Evolutionary conservation across 2,888 invertebrate genomes (phyloP).

Genomic region (Selenia dentaria): DNA sequence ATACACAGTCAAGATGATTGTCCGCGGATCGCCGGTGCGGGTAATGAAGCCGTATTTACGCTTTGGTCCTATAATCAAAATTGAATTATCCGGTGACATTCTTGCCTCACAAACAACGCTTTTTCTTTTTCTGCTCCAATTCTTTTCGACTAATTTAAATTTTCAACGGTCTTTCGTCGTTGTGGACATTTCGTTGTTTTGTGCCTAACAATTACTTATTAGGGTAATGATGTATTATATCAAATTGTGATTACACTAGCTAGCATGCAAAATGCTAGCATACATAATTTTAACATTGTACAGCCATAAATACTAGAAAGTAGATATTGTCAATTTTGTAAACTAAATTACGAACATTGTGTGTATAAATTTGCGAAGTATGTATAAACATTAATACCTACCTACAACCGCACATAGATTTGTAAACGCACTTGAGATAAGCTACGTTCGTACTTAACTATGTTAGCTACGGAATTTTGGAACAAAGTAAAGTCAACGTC

Average conservation of each 20-base stretch:
- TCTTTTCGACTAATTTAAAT: constrained; percentile 69
- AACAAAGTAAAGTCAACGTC: too few species aligned
- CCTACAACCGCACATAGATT: too few species aligned
- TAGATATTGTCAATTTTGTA: too few species aligned
- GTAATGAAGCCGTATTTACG: constrained; percentile 80
- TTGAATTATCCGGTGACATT: constrained; percentile 83
- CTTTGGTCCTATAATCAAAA: constrained; percentile 84
- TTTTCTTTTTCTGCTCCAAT: constrained; percentile 82
- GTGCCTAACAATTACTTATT: constrained; percentile 7
- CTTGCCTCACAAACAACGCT: constrained; percentile 66
- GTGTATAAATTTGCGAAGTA: too few species aligned
- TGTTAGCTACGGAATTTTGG: too few species aligned
- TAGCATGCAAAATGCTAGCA: background rate
- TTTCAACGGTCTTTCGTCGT: constrained; percentile 57
- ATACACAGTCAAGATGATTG: constrained; percentile 79
- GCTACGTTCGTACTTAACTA: too few species aligned
- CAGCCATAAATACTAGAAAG: too few species aligned
- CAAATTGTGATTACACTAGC: constrained; percentile 10
- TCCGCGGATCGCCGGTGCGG: constrained; percentile 74
- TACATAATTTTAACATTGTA: background rate
- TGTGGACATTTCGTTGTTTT: constrained; percentile 12
- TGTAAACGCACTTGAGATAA: too few species aligned
- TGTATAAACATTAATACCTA: too few species aligned
- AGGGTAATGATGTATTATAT: constrained; percentile 12
- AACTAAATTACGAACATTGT: too few species aligned